A percentile compares a stretch with the other conserved stretches of the same genome.
Conservation (phyloP, 2,113 vertebrate species). For the Alethe diademata region DNA sequence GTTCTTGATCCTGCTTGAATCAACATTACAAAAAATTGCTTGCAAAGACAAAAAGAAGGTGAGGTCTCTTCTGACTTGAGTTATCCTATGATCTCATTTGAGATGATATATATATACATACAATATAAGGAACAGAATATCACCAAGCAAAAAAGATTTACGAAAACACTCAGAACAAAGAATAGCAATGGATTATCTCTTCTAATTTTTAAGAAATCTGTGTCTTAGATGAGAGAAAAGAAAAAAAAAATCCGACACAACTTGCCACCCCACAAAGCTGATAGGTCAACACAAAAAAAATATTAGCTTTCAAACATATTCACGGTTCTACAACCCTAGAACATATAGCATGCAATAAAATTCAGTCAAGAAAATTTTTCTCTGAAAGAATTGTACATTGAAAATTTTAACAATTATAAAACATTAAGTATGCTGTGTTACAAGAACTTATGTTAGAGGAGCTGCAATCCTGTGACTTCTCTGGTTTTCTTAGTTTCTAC, state of each 20-base stretch:
- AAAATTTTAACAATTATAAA: not conserved
- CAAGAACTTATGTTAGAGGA: not conserved
- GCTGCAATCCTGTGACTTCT: not conserved
- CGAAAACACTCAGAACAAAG: not conserved
- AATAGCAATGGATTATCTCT: not conserved
- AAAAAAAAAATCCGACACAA: not conserved
- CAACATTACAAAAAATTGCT: not conserved
- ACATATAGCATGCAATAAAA: not conserved
- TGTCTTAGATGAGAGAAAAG: not conserved
- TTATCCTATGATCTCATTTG: not conserved
- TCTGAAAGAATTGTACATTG: not conserved
- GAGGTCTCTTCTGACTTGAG: not conserved
- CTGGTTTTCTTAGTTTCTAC: not conserved
- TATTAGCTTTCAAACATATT: not conserved
- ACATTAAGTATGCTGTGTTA: rapidly evolving
- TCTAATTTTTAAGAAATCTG: not conserved
- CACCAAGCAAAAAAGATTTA: not conserved
- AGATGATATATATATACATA: not conserved
- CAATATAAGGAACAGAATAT: not conserved
- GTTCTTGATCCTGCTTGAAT: not conserved
- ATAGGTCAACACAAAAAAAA: not conserved
- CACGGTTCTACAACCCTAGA: not conserved
- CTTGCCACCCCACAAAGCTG: not conserved
- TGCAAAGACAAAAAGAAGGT: not conserved
- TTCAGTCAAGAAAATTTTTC: not conserved